These are phyloP conservation scores for Benthosema pterotum DNA, from an alignment of 2,797 vertebrate species.

Conservation along the genomic window DNA sequence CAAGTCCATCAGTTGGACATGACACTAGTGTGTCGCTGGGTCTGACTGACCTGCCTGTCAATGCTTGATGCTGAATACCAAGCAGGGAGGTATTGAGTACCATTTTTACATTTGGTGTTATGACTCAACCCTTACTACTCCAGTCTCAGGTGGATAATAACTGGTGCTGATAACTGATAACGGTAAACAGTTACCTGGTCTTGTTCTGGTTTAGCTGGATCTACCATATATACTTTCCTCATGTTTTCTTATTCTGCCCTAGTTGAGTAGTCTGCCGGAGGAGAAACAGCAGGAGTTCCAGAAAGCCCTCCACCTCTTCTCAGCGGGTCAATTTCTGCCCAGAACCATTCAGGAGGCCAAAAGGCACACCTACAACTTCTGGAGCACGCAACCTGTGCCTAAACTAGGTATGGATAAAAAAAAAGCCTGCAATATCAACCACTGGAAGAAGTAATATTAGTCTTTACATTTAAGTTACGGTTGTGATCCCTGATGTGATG, in stretches of 20 bases:
- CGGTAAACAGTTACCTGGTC: too few relatives aligned
- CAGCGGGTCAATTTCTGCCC: constrained; percentile 85
- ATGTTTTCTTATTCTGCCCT: neutral
- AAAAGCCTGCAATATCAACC: neutral
- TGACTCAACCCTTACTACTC: too few relatives aligned
- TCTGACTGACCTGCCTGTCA: too few relatives aligned
- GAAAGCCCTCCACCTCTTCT: constrained; percentile 93
- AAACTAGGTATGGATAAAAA: constrained; percentile 83
- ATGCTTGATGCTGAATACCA: too few relatives aligned
- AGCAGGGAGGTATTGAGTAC: too few relatives aligned
- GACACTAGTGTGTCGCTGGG: too few relatives aligned
- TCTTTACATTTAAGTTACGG: neutral
- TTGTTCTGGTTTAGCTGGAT: constrained; percentile 4
- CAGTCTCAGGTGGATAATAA: too few relatives aligned
- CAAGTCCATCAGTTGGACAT: too few relatives aligned
- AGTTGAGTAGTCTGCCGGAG: constrained; percentile 91
- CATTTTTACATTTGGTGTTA: too few relatives aligned
- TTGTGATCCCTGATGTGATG: too few relatives aligned
- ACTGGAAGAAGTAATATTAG: neutral
- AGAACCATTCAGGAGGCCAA: constrained; percentile 91
- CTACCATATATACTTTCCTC: constrained; percentile 18
- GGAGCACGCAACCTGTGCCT: constrained; percentile 95
- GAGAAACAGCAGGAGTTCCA: constrained; percentile 97
- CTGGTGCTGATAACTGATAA: too few relatives aligned
- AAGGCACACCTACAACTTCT: constrained; percentile 90